Percentiles rank a stretch among this genome's conserved stretches.
phyloP scores from a whole-genome alignment of 2,797 vertebrate genomes.

The Corythornis leucogaster region DNA sequence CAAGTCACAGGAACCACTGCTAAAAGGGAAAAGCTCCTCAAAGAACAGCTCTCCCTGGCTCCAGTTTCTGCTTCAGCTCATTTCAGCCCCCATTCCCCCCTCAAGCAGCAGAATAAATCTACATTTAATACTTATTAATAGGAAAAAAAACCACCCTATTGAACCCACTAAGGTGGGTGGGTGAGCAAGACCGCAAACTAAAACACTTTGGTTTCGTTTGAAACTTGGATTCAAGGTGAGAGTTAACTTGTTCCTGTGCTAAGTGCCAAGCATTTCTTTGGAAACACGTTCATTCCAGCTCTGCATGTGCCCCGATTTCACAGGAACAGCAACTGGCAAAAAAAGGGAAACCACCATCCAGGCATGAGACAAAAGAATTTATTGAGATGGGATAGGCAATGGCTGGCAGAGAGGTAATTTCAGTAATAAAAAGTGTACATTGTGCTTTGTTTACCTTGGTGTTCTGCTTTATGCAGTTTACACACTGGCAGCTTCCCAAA shows the following conservation, averaged over 20 bases:
- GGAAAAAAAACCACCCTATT: not conserved
- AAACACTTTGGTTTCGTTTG: not conserved
- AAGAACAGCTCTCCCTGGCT: not conserved
- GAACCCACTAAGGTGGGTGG: not conserved
- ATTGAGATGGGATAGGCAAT: constrained; percentile 15
- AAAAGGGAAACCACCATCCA: not conserved
- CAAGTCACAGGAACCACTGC: not conserved
- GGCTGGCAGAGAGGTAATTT: not conserved
- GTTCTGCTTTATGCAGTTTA: constrained; percentile 37
- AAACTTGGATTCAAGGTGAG: constrained; percentile 24
- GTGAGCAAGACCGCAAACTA: not conserved
- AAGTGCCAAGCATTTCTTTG: constrained; percentile 36
- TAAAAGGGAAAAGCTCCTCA: not conserved
- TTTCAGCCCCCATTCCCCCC: not conserved
- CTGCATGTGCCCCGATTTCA: not conserved
- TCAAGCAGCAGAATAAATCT: not conserved
- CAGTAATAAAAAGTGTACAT: constrained; percentile 27
- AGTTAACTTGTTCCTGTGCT: constrained; percentile 20
- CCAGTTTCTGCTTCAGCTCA: not conserved
- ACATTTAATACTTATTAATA: not conserved
- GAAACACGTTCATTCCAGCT: constrained; percentile 41
- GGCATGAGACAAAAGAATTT: constrained; percentile 27
- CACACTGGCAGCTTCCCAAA: constrained; percentile 43
- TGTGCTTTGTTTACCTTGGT: constrained; percentile 31
- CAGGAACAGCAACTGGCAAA: constrained; percentile 9